These are phyloP conservation scores for Rhynchophorus ferrugineus DNA, from an alignment of 1,140 invertebrate genomes.

Conservation along the genomic window DNA sequence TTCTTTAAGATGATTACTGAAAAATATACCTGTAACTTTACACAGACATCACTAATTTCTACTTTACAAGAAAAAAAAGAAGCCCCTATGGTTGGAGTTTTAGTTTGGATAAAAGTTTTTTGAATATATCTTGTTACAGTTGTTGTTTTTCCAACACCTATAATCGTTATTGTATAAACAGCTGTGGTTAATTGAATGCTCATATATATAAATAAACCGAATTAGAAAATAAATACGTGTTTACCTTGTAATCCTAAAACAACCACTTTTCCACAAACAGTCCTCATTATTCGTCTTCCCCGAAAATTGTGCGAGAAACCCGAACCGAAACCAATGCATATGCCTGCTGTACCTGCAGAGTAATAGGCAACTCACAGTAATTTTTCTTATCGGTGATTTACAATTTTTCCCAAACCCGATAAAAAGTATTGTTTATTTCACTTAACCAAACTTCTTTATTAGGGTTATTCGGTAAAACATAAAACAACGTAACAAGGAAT, in stretches of 20 bases:
- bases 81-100: constrained; percentile 78
- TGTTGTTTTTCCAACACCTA: constrained; percentile 83
- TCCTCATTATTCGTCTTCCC: constrained; percentile 53
- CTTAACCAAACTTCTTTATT: too few species aligned
- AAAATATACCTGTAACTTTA: constrained; percentile 48
- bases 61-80: constrained; percentile 82
- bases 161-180: background rate
- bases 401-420: too few species aligned
- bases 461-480: too few species aligned
- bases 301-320: too few species aligned
- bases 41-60: constrained; percentile 53
- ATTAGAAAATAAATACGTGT: too few species aligned
- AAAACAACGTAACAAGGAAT: too few species aligned
- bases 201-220: constrained; percentile 20
- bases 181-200: background rate
- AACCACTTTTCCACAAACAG: constrained; percentile 74
- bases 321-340: too few species aligned
- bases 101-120: constrained; percentile 63
- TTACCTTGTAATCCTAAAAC: constrained; percentile 74
- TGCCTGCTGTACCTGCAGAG: too few species aligned
- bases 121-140: constrained; percentile 72
- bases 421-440: too few species aligned
- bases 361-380: too few species aligned
- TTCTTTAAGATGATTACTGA: background rate
- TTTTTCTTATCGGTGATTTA: too few species aligned